Evolutionary conservation across 2,797 vertebrate genomes (phyloP).

Genomic region (Tragopan temminckii): DNA sequence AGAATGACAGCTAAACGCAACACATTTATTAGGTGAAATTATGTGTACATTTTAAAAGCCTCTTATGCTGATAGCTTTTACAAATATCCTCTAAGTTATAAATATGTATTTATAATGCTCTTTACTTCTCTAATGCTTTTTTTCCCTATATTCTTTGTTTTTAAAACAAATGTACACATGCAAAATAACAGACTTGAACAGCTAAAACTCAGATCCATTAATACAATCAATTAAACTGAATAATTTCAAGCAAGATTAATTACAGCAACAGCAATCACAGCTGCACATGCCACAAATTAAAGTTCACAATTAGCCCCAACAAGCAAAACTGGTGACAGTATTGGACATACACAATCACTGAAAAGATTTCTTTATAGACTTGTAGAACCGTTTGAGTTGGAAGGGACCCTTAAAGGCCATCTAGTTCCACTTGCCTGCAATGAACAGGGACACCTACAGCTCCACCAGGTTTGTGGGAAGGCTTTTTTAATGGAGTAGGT

Average conservation of each 20-base stretch:
- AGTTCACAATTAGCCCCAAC: background rate
- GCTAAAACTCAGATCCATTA: background rate
- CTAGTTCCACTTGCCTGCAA: too few relatives aligned
- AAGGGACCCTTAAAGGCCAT: too few relatives aligned
- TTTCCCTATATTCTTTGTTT: background rate
- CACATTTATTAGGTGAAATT: background rate
- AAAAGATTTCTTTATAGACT: background rate
- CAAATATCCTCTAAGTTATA: background rate
- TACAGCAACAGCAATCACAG: constrained; percentile 21
- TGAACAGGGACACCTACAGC: too few relatives aligned
- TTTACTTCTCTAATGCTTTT: background rate
- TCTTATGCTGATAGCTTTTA: background rate
- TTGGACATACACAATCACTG: background rate
- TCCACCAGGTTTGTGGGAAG: background rate
- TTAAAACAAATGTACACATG: background rate
- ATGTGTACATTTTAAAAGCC: background rate
- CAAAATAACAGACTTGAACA: background rate
- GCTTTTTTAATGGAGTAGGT: background rate
- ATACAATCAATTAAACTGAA: background rate
- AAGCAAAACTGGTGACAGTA: background rate
- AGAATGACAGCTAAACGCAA: background rate
- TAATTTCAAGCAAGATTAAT: constrained; percentile 25
- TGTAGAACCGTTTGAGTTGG: too few relatives aligned
- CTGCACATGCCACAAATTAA: background rate
- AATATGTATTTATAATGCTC: background rate